Conservation (phyloP, 2,113 vertebrate genomes). For the Brienomyrus brachyistius region DNA sequence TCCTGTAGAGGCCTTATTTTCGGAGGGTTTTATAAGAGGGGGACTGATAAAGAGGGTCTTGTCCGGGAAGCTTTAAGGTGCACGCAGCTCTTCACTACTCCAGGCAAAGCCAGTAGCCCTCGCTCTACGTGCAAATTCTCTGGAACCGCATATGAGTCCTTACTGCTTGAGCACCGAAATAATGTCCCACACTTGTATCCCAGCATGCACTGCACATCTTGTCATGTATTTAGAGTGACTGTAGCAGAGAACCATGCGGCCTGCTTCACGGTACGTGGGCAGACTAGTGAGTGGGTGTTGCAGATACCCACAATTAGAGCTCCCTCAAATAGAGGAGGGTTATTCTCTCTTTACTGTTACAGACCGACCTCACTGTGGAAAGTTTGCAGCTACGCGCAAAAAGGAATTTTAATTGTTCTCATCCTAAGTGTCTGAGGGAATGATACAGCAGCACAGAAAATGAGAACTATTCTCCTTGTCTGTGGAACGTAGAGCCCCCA, state of each 20-base stretch:
- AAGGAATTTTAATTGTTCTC: background rate
- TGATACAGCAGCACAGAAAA: background rate
- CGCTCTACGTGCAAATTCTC: background rate
- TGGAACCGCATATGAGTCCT: background rate
- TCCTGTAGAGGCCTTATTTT: background rate
- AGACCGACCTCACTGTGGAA: background rate
- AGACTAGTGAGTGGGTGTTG: background rate
- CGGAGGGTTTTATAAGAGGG: background rate
- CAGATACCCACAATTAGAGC: background rate
- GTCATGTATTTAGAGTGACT: background rate
- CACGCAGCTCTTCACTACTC: background rate
- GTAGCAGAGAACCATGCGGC: background rate
- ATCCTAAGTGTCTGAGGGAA: background rate
- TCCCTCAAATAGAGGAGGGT: background rate
- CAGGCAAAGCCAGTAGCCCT: background rate
- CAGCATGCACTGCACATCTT: background rate
- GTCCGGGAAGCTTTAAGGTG: background rate
- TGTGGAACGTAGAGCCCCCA: background rate
- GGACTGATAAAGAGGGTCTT: background rate
- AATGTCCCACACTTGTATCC: background rate
- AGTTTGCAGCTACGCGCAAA: background rate
- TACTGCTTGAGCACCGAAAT: background rate
- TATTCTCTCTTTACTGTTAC: background rate
- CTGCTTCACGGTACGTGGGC: background rate
- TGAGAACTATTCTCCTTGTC: background rate